Percentiles rank a stretch among this genome's conserved stretches.
Evolutionary conservation across 2,888 invertebrate genomes (phyloP).

Genomic region (Esperia sulphurella): DNA sequence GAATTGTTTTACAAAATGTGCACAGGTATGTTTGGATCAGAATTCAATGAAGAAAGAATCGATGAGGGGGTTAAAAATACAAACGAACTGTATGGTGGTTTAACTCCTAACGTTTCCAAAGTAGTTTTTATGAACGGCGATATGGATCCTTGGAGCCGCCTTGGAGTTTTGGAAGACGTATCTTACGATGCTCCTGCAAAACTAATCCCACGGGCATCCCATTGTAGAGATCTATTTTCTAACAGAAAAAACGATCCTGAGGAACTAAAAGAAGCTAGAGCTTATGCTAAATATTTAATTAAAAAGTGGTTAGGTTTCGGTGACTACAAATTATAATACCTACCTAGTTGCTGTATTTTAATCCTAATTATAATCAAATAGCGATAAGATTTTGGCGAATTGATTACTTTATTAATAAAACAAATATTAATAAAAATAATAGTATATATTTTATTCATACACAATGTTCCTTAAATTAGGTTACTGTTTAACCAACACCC

Average conservation of each 20-base stretch:
- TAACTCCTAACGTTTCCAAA: conserved; percentile 66
- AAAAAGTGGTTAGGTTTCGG: conserved; percentile 57
- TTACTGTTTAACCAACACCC: conserved; percentile 74
- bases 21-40: conserved; percentile 54
- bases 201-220: conserved; percentile 47
- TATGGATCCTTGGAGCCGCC: conserved; percentile 78
- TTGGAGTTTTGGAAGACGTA: conserved; percentile 69
- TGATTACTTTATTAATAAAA: conserved; percentile 15
- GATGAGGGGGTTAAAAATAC: conserved; percentile 52
- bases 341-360: not conserved
- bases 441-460: conserved; percentile 61
- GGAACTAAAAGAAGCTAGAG: conserved; percentile 53
- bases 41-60: conserved; percentile 49
- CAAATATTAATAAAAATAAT: conserved; percentile 45
- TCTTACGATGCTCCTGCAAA: conserved; percentile 57
- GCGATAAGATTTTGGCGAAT: not conserved
- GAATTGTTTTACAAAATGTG: conserved; percentile 63
- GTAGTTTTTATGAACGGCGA: conserved; percentile 81
- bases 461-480: conserved; percentile 64
- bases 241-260: conserved; percentile 40
- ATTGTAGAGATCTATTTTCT: conserved; percentile 55
- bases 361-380: too few species aligned
- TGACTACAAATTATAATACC: conserved; percentile 17
- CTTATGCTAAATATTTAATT: conserved; percentile 50
- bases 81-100: conserved; percentile 71